These are phyloP conservation scores for Eubucco bourcierii DNA, from an alignment of 2,113 vertebrate species.

Conservation along the genomic window DNA sequence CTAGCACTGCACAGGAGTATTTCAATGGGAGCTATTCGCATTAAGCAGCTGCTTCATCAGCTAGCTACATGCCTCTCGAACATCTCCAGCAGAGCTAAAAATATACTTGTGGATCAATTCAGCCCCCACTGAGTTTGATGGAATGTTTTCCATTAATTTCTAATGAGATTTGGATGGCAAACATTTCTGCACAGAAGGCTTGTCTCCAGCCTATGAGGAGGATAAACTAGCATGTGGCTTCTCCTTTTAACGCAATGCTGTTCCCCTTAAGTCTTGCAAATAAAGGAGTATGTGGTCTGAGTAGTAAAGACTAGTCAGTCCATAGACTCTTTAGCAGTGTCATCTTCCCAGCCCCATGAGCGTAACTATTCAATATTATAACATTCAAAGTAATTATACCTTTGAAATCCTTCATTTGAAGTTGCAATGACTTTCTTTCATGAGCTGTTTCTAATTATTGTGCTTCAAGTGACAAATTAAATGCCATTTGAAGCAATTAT, in stretches of 20 bases:
- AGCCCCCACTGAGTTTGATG: not conserved
- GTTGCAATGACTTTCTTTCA: slow-evolving; percentile 75
- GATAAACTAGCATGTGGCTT: not conserved
- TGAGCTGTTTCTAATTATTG: slow-evolving; percentile 77
- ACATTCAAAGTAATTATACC: slow-evolving; percentile 73
- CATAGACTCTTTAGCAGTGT: not conserved
- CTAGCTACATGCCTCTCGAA: not conserved
- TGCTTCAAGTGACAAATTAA: slow-evolving; percentile 79
- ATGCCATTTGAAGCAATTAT: slow-evolving; percentile 78
- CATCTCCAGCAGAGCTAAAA: not conserved
- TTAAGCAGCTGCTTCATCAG: not conserved
- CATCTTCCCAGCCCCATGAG: not conserved
- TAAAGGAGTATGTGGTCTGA: not conserved
- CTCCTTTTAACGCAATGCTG: not conserved
- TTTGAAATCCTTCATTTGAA: slow-evolving; percentile 73
- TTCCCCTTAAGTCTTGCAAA: not conserved
- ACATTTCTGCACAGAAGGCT: not conserved
- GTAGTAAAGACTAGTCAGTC: not conserved
- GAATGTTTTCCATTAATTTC: slow-evolving; percentile 45
- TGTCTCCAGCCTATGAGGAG: not conserved
- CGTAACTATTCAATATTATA: slow-evolving; percentile 41
- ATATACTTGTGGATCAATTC: slow-evolving; percentile 26
- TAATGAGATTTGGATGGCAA: slow-evolving; percentile 36
- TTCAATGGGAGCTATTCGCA: not conserved
- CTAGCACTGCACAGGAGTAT: not conserved